Base-by-base conservation (phyloP, 2,888 invertebrate genomes). In the Heliconius sara region DNA sequence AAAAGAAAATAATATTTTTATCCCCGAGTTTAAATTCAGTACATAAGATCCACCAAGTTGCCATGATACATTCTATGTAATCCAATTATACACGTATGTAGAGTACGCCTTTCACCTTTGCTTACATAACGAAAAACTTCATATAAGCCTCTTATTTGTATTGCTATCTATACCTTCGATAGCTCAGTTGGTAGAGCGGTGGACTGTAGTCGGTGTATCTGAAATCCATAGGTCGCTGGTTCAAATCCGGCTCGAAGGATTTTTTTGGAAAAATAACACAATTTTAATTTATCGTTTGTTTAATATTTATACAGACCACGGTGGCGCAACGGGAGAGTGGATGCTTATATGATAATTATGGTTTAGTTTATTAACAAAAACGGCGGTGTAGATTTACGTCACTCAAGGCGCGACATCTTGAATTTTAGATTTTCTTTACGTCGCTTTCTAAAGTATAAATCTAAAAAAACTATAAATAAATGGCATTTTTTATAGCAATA, bases 211-310 rank as follows among this genome's bases (percentile, higher is more conserved):
- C 87, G 91, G 83, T 80, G 19, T 1, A 79, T 85, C 84, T 89
- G 94, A 83, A 77, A 95, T 95, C 95, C 95, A 95, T 95, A 96
- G 95, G 95, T 96, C 95, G 94, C 96, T 96, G 96, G 95, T 95
- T 96, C 96, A 95, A 95, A 95, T 95, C 95, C 95, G 95, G 95
- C 94, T 95, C 95, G 95, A 95, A 95, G 95, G 95, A 95, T 60
- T 27, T 22, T 73, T 80, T 67, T 63, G 22, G 67, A 19, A n/a
- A n/a, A 3, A 4, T 0, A 0, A 6, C 6, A 43, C 25, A 25
- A 25, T 30, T 74, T 77, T 13, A 7, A 25, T n/a, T 34, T 39
- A 67, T 67, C 10, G 1, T 9, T 25, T 27, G 39, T 1, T 70
- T 7, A 25, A 70, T 25, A 16, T 0, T 70, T 19, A 16, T 7